A percentile compares a stretch with the other conserved stretches of the same genome.
Conservation (phyloP, 2,113 vertebrate species). For the Protobothrops flavoviridis region DNA sequence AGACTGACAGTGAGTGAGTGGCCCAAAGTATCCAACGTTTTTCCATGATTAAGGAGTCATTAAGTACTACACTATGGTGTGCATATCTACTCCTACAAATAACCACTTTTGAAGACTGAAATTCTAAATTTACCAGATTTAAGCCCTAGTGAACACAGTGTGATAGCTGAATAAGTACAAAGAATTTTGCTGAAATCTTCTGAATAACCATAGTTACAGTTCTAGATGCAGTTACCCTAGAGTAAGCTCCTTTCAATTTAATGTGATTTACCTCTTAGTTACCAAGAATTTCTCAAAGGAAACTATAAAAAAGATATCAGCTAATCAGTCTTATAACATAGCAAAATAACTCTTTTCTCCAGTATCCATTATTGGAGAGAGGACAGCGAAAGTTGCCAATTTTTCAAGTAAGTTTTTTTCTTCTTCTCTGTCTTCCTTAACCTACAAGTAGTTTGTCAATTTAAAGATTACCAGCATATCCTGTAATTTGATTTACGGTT, state of each 20-base stretch:
- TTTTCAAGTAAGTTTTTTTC: conserved; percentile 6
- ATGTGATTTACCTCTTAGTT: background rate
- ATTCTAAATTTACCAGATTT: background rate
- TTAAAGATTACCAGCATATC: conserved; percentile 11
- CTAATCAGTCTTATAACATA: conserved; percentile 2
- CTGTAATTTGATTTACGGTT: conserved; percentile 11
- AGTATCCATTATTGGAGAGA: background rate
- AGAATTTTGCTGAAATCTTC: background rate
- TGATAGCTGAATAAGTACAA: background rate
- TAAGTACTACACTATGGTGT: background rate
- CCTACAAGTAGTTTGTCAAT: conserved; percentile 17
- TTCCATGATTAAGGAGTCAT: background rate
- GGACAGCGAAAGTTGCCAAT: background rate
- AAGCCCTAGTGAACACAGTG: background rate
- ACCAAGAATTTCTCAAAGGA: background rate
- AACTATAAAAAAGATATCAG: background rate
- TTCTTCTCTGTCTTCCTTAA: background rate
- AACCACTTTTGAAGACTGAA: background rate
- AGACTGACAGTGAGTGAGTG: background rate
- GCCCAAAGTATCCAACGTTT: background rate
- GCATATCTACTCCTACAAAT: background rate
- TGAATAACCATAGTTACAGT: background rate
- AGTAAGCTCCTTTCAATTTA: background rate
- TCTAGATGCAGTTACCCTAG: background rate
- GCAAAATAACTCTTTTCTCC: background rate